Evolutionary conservation across 2,888 invertebrate species (phyloP), one percentile per base, ranked within the genome.

Genomic region (Cosmia trapezina): DNA sequence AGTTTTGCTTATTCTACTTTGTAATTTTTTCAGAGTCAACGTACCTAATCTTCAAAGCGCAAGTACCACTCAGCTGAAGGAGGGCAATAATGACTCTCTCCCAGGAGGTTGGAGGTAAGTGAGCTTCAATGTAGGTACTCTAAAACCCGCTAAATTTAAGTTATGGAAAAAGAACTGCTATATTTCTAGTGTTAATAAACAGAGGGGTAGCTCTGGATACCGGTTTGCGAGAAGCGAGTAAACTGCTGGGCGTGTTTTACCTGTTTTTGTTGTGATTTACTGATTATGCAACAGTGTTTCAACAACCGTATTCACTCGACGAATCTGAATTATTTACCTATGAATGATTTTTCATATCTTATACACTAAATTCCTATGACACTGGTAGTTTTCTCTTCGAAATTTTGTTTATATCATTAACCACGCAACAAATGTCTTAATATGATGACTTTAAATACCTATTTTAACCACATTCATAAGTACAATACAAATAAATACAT

Each of bases 51-150:
- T 95, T 64, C 95, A 95, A 78, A 95, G 95, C 77, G 93, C 93
- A 47, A 95, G 96, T 83, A 91, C 94, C 56, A 95, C 94, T 17
- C 95, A 95, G 78, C 90, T 96, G 66, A 95, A 95, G 83, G 95
- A 95, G 68, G 87, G 89, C 78, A 93, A 91, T 85, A 94, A 89
- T 71, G 94, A 95, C 68, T 91, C 94, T 3, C 91, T 94, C 2
- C 89, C 92, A 4, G 93, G 90, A 45, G 93, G 93, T 37, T 95
- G 95, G 95, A 91, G 94, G 96, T 95, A 83, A 93, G 95, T 93
- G 73, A 59, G 37, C 22, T 73, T 70, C 76, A 56, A 37, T 51
- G 1, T 80, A 37, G 47, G 28, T 28, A 28, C 28, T 28, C 41
- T 11, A 19, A 54, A 61, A 66, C 11, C 14, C 45, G 51, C 47